Percentiles rank a stretch among this genome's conserved stretches.
These are phyloP conservation scores for Nymphalis polychloros DNA, from an alignment of 2,888 invertebrate species.

Conservation along the genomic window DNA sequence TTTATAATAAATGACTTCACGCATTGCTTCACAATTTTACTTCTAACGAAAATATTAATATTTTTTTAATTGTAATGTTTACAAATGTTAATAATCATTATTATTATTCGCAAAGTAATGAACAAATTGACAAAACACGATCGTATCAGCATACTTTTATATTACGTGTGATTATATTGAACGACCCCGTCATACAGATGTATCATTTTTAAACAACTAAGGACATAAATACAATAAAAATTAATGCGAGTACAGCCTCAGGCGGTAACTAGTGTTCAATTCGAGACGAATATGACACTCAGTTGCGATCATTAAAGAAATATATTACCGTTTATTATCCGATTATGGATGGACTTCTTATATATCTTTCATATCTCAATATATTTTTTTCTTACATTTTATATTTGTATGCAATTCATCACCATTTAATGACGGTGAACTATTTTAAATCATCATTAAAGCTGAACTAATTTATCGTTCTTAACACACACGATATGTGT, in stretches of 20 bases:
- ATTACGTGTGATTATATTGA: neutral
- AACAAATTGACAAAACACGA: constrained; percentile 1
- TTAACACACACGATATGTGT: too few relatives aligned
- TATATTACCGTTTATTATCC: constrained; percentile 8
- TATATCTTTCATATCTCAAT: constrained; percentile 7
- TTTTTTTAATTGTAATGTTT: too few relatives aligned
- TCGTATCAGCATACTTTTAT: neutral
- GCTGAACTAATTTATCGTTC: too few relatives aligned
- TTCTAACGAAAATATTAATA: neutral
- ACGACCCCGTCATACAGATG: neutral
- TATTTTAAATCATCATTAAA: neutral
- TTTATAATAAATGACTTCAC: too few relatives aligned
- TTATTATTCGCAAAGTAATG: neutral
- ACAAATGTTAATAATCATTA: neutral
- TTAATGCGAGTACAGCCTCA: constrained; percentile 6
- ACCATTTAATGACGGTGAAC: constrained; percentile 7
- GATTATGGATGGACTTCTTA: constrained; percentile 19
- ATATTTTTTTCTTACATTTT: constrained; percentile 6
- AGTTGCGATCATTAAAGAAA: constrained; percentile 17
- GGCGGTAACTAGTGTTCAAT: constrained; percentile 7
- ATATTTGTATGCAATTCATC: constrained; percentile 12
- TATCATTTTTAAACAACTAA: neutral
- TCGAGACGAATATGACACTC: constrained; percentile 8
- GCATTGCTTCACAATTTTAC: neutral
- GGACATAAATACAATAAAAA: neutral